Evolutionary conservation across 2,113 vertebrate genomes (phyloP).

Genomic region (Ctenomys sociabilis): DNA sequence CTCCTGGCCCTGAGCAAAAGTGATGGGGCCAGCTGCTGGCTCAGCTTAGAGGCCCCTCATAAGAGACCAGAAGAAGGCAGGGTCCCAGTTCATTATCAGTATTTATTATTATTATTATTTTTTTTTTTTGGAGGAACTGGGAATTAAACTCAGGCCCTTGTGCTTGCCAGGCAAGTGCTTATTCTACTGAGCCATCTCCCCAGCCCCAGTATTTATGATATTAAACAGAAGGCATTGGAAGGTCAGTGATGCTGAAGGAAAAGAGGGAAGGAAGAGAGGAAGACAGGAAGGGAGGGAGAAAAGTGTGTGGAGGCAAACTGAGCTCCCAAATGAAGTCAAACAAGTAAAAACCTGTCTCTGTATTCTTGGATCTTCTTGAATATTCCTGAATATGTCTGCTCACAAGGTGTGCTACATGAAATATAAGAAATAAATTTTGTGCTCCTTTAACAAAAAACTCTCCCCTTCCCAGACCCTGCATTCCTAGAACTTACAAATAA

Average conservation of each 20-base stretch:
- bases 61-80: not conserved
- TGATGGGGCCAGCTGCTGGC: not conserved
- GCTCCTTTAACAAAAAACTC: not conserved
- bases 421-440: not conserved
- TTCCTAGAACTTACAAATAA: not conserved
- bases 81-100: not conserved
- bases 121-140: no score
- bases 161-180: no score
- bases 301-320: not conserved
- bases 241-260: not conserved
- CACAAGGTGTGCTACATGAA: not conserved
- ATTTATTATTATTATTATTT: no score
- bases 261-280: not conserved
- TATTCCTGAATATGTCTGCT: not conserved
- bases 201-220: not conserved
- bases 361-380: not conserved
- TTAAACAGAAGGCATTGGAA: not conserved
- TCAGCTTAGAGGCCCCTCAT: not conserved
- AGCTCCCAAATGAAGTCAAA: not conserved
- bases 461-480: not conserved
- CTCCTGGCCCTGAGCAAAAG: not conserved
- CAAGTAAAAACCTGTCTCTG: not conserved
- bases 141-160: no score
- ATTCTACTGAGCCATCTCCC: no score
- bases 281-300: not conserved